phyloP scores from a whole-genome alignment of 2,113 vertebrate genomes.

The Labeo rohita region DNA sequence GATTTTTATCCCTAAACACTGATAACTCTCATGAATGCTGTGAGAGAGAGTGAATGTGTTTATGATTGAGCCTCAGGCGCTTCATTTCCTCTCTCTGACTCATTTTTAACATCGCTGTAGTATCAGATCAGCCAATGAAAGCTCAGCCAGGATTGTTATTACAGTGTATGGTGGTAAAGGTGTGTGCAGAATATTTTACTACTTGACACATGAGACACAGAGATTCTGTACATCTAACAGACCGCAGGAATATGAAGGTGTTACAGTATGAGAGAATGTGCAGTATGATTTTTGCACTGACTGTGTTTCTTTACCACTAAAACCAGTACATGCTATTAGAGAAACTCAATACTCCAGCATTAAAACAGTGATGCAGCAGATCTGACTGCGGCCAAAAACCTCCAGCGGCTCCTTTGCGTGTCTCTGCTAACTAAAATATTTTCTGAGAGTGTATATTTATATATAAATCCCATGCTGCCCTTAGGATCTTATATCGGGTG shows the following conservation, averaged over 20 bases:
- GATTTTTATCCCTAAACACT: background rate
- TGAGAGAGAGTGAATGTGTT: background rate
- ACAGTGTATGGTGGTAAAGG: background rate
- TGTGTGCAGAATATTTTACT: background rate
- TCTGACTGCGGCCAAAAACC: background rate
- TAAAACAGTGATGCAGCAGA: background rate
- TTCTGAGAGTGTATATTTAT: no score
- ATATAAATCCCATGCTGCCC: no score
- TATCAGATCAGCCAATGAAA: background rate
- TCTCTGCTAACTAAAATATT: no score
- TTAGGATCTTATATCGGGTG: no score
- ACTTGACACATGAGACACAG: no score
- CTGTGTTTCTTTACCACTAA: background rate
- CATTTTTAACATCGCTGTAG: background rate
- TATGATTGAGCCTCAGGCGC: background rate
- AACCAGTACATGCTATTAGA: background rate
- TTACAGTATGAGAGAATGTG: background rate
- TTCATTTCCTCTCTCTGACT: background rate
- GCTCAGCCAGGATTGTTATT: background rate
- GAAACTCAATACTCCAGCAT: background rate
- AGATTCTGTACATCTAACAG: background rate
- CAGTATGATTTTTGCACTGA: background rate
- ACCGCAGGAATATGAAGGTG: background rate
- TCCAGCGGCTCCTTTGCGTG: background rate
- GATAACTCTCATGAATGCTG: background rate